Evolutionary conservation across 2,113 vertebrate species (phyloP), one percentile per base, ranked within the genome.

Genomic region (Myotis brandtii): DNA sequence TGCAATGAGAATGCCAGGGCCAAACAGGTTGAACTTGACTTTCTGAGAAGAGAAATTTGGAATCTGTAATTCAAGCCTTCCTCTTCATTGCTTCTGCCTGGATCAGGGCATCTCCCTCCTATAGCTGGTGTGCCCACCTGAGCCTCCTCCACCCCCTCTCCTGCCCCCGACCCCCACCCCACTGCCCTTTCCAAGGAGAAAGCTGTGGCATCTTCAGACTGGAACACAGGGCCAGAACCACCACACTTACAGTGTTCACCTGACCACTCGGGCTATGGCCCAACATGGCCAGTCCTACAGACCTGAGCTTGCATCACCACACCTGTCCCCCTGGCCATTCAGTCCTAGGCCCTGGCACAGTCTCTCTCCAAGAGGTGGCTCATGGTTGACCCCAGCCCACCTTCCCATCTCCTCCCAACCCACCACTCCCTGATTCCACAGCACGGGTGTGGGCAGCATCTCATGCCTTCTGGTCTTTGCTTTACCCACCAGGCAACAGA

Each of bases 1-100:
- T 99, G 80, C 0, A 34, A 86, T n/a, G 4, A 46, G 81, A 95
- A 64, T 5, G n/a, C 32, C 12, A 5, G n/a, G 14, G 82, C 23
- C 52, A 0, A 14, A n/a, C 14, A 10, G 43, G 43, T 34, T 18
- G 54, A 7, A 34, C 34, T 7, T 64, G 92, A 10, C 43, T 62
- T 37, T 40, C 75, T 2, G 37, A 23, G 37, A 48, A 30, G 83
- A 52, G n/a, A 13, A 64, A n/a, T 12, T 8, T 6, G 48, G 69
- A 66, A 21, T 17, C 34, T 76, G 25, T 34, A n/a, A 46, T 25
- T 46, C 20, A 56, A 70, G 13, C 3, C 50, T 46, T 59, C 66
- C 27, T 20, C 11, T 25, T 30, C 37, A 18, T 23, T 23, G 50
- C 27, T 10, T 48, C 56, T 1, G 3, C 34, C 34, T 56, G 54